Evolutionary conservation across 2,797 vertebrate species (phyloP).

Genomic region (Leuciscus waleckii): DNA sequence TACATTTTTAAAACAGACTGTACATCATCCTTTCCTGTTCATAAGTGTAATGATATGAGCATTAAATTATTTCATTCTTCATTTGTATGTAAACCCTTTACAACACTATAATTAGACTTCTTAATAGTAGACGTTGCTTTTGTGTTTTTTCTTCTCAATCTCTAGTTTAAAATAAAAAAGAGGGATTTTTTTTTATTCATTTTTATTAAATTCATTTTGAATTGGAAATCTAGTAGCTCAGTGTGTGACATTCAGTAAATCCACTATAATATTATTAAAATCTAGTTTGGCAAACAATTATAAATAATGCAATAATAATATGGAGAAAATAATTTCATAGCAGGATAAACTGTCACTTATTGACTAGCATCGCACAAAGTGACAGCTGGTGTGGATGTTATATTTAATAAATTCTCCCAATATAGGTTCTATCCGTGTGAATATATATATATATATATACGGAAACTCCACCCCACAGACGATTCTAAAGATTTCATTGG

Average conservation of each 20-base stretch:
- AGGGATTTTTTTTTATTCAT: neutral
- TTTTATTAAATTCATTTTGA: neutral
- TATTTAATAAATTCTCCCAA: neutral
- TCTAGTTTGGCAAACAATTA: neutral
- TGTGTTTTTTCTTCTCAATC: neutral
- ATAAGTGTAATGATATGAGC: neutral
- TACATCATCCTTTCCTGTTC: neutral
- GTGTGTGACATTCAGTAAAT: neutral
- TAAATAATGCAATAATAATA: neutral
- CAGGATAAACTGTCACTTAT: neutral
- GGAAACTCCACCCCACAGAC: no score
- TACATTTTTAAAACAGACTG: neutral
- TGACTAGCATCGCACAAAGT: neutral
- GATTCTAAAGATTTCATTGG: no score
- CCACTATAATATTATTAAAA: neutral
- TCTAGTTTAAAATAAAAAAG: no score
- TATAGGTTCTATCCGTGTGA: neutral
- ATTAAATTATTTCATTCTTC: constrained; percentile 4
- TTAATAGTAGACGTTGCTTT: neutral
- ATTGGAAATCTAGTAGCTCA: neutral
- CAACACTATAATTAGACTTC: neutral
- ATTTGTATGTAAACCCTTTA: neutral
- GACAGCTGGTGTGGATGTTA: neutral
- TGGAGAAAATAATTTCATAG: neutral
- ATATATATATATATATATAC: no score